Evolutionary conservation across 64 coral and sea anemone genomes (phyloP), one percentile per base, ranked within the genome.

Genomic region (Dendronephthya gigantea): DNA sequence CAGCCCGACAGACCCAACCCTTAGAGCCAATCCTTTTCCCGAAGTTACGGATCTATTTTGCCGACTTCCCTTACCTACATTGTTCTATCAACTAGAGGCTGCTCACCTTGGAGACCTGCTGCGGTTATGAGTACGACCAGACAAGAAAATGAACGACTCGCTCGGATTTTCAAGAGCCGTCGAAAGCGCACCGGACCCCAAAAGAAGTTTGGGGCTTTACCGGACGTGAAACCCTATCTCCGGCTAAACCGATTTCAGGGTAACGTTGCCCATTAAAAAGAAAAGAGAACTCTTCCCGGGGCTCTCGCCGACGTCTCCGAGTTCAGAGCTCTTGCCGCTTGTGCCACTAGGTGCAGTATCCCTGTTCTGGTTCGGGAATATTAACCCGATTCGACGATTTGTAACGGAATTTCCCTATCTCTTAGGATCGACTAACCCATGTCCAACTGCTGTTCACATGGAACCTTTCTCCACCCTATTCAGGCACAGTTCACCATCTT

Each of bases 341-440:
- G 69, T 75, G 23, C 69, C 69, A 75, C 69, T 35, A 38, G 11
- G 35, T 75, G 69, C 69, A 75, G 69, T 75, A 75, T 75, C 69
- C 69, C 69, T 75, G 69, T 75, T 75, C 69, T 34, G 69, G n/a
- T 75, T 75, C 69, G 69, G 69, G 69, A 75, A 75, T 75, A 75
- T 75, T 75, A 27, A 75, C 69, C 69, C 69, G 30, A 75, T 75
- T 75, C 69, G 51, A 56, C 23, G 23, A 1, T 15, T n/a, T 15
- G 51, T 56, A 15, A 15, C 51, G 13, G 51, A 19, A 19, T 56
- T n/a, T 19, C 51, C 51, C 51, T n/a, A n/a, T 15, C 51, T 56
- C 23, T n/a, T n/a, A 56, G 15, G 15, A 56, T n/a, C 13, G 51
- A n/a, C 51, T 56, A n/a, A n/a, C 23, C n/a, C 51, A 56, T n/a